A percentile compares a stretch with the other conserved stretches of the same genome.
These are phyloP conservation scores for Heliocidaris erythrogramma DNA, from an alignment of 35 echinoderm and acorn worm genomes.

Conservation along the genomic window DNA sequence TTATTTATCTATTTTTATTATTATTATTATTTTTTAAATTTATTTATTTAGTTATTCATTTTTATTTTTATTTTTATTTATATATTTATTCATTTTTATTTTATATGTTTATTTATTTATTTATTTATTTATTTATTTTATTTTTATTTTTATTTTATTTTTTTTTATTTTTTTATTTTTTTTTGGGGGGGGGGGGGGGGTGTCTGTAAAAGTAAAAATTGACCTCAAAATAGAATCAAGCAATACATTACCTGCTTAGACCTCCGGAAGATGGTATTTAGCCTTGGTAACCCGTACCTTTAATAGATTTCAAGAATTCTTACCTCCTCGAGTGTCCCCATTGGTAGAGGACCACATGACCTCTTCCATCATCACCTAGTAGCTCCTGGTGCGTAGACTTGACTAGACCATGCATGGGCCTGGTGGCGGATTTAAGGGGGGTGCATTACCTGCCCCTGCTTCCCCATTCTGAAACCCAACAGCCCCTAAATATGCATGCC, in stretches of 20 bases:
- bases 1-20: no score
- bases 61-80: no score
- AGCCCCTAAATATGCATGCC: no score
- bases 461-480: no score
- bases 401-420: not conserved
- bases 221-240: not conserved
- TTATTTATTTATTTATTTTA: no score
- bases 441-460: not conserved
- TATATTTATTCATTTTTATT: no score
- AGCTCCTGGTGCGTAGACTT: not conserved
- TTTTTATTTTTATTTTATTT: no score
- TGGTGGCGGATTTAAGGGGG: not conserved
- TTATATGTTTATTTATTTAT: no score
- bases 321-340: not conserved
- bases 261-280: not conserved
- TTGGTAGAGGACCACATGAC: not conserved
- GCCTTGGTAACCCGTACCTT: not conserved
- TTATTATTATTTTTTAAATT: no score
- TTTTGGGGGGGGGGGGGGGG: no score
- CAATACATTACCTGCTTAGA: not conserved
- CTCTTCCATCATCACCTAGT: not conserved
- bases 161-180: no score
- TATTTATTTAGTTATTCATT: no score
- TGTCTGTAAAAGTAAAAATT: not conserved
- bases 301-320: not conserved